Evolutionary conservation across 1,140 invertebrate genomes (phyloP).

Genomic region (Apocrypta bakeri): DNA sequence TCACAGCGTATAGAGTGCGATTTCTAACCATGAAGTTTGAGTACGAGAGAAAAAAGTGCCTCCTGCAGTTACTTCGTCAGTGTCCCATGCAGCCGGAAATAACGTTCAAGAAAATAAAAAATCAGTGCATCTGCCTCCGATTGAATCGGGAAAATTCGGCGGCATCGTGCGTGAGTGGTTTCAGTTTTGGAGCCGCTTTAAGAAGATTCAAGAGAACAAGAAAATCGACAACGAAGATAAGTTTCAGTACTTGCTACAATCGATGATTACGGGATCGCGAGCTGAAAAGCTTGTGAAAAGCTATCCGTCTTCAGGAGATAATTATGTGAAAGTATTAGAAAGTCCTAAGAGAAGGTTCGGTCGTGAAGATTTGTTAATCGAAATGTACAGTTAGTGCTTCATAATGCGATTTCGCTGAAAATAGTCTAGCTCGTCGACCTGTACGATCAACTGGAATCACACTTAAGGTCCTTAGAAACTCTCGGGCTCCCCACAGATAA

Average conservation of each 20-base stretch:
- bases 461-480: neutral
- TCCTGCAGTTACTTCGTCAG: too few relatives aligned
- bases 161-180: constrained; percentile 11
- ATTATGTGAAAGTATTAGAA: constrained; percentile 57
- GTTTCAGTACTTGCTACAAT: constrained; percentile 13
- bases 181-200: constrained; percentile 49
- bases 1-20: too few relatives aligned
- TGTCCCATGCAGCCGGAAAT: too few relatives aligned
- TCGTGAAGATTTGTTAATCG: too few relatives aligned
- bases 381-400: constrained; percentile 57
- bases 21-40: too few relatives aligned
- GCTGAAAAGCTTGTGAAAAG: constrained; percentile 41
- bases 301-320: constrained; percentile 55
- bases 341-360: constrained; percentile 56
- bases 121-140: too few relatives aligned
- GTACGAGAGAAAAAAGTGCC: too few relatives aligned
- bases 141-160: constrained; percentile 1
- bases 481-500: neutral
- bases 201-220: constrained; percentile 54
- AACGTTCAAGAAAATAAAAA: too few relatives aligned
- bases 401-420: constrained; percentile 15
- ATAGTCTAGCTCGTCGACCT: neutral
- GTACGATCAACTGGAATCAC: constrained; percentile 4
- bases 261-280: neutral
- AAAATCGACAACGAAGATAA: constrained; percentile 42